phyloP scores from a whole-genome alignment of 2,797 vertebrate genomes.

The Forpus xanthops region DNA sequence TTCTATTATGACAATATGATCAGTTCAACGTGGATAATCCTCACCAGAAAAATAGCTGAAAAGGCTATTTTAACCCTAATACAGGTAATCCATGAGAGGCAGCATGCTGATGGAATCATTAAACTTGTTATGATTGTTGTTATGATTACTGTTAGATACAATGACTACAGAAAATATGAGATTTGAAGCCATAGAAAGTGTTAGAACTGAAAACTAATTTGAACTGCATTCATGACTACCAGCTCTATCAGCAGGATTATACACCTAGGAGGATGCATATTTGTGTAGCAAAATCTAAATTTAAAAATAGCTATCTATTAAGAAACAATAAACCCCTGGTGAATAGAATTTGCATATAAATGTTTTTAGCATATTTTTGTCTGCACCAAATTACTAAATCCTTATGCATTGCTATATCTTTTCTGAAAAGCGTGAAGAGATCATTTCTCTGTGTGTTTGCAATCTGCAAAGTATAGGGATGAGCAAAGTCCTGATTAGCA shows the following conservation, averaged over 20 bases:
- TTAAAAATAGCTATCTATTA: background rate
- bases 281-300: background rate
- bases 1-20: background rate
- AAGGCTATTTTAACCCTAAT: background rate
- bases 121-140: background rate
- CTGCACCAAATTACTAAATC: background rate
- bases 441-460: background rate
- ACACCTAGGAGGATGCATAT: background rate
- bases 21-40: background rate
- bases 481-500: background rate
- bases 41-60: background rate
- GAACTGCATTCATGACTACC: background rate
- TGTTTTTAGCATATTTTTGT: background rate
- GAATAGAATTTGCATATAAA: background rate
- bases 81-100: fast-evolving
- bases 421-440: background rate
- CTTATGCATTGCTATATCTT: background rate
- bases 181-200: background rate
- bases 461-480: background rate
- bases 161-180: background rate
- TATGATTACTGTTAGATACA: background rate
- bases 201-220: background rate
- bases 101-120: background rate
- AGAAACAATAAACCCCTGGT: background rate
- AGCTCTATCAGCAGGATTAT: background rate